These are phyloP conservation scores for Halictus rubicundus DNA, from an alignment of 1,140 invertebrate genomes.

Conservation along the genomic window DNA sequence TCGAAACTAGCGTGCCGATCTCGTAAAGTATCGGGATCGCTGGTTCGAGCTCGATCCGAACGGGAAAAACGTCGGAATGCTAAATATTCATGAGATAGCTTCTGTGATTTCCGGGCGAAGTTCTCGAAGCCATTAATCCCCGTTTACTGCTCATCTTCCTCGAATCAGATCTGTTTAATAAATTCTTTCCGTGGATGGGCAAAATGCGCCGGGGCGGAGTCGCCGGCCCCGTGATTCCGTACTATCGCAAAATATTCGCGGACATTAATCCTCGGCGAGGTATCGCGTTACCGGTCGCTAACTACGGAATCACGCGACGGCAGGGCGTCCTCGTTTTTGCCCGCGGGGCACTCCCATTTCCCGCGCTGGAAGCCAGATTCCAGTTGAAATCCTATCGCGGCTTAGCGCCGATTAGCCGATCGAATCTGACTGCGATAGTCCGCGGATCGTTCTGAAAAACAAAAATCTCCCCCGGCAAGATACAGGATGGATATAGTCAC, in stretches of 20 bases:
- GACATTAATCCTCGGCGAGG: conserved; percentile 6
- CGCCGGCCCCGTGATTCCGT: not conserved
- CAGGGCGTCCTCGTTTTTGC: not conserved
- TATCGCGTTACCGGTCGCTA: conserved; percentile 8
- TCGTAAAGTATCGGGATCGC: too few relatives aligned
- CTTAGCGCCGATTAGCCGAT: conserved; percentile 14
- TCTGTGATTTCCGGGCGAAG: not conserved
- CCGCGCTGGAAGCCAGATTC: conserved; percentile 11
- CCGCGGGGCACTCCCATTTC: conserved; percentile 9
- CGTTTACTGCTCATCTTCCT: not conserved
- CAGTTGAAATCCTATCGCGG: conserved; percentile 18
- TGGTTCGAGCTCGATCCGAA: too few relatives aligned
- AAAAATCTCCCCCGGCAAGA: too few relatives aligned
- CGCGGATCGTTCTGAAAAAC: too few relatives aligned
- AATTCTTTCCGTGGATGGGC: not conserved
- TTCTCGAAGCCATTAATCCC: not conserved
- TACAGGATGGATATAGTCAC: too few relatives aligned
- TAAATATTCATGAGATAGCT: not conserved
- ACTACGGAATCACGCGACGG: not conserved
- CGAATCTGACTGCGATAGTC: conserved; percentile 35
- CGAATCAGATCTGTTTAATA: not conserved
- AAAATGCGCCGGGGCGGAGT: not conserved
- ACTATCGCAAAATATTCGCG: conserved; percentile 2
- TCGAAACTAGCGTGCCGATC: too few relatives aligned
- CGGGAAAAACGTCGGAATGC: not conserved